Base-by-base conservation (phyloP, 2,797 vertebrate species). In the Oreonectes daqikongensis region DNA sequence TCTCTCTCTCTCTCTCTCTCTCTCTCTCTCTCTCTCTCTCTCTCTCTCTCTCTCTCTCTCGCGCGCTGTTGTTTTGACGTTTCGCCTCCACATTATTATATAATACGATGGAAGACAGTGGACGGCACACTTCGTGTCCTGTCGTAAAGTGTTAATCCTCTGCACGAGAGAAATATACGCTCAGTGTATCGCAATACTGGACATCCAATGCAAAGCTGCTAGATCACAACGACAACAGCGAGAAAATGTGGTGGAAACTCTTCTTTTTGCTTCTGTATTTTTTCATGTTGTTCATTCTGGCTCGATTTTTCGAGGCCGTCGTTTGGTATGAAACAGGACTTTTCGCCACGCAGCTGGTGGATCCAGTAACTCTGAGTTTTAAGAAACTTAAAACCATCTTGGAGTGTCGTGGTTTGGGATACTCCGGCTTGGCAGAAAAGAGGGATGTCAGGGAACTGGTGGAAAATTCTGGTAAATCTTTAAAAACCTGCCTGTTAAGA, bases 251-350 rank as follows among this genome's bases (percentile, higher is more conserved):
- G 97, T 87, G 97, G 77, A 97, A 97, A 87, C 91, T 99, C 0
- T 95, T 95, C 79, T 97, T 98, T 83, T 40, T 98, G 90, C 94
- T 98, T 1, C 88, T 99, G 12, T 99, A 99, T 86, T 95, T 99
- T 84, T 84, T 95, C 82, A 86, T 97, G 72, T 83, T 99, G 6
- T 99, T 99, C 77, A 91, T 94, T 61, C 88, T 99, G 83, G 95
- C 96, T 48, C 86, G 97, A 60, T 91, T 99, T 76, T 96, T 98
- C 50, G 97, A 99, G 86, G 96, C 96, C 57, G 91, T 96, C 17
- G 95, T 96, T 35, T 98, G 97, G 97, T 99, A 96, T 72, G 96
- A 98, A 87, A 96, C 95, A 0, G 97, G 97, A 1, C 92, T 96
- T 83, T 94, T 98, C 46, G 95, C 96, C 72, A 96, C 94, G 2